These are phyloP conservation scores for Platorchestia sp. DNA, from an alignment of 1,140 invertebrate genomes.

Conservation along the genomic window DNA sequence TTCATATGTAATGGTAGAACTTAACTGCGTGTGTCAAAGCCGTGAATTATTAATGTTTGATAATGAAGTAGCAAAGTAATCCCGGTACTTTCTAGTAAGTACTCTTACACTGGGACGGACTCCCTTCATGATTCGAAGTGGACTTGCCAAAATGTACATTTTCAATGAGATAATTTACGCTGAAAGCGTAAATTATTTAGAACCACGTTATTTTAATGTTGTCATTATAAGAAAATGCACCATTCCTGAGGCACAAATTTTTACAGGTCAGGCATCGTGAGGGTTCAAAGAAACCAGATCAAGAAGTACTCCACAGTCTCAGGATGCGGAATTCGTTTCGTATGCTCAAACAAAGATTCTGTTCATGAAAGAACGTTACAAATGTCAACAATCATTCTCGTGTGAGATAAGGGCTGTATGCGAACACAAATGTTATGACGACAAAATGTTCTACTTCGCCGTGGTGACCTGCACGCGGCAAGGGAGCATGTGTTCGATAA, in stretches of 20 bases:
- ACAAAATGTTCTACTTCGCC: neutral
- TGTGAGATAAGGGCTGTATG: neutral
- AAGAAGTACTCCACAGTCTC: too few species aligned
- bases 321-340: neutral
- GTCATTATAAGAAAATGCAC: neutral
- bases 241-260: neutral
- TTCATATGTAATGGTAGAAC: neutral
- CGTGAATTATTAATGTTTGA: neutral
- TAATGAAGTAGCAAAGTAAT: neutral
- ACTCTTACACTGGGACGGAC: neutral
- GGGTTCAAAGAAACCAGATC: neutral
- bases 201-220: too few species aligned
- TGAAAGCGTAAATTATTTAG: too few species aligned
- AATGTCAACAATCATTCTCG: neutral
- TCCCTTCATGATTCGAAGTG: neutral
- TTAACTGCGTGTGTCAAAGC: neutral
- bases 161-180: too few species aligned
- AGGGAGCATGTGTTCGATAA: neutral
- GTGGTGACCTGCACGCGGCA: neutral
- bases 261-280: neutral
- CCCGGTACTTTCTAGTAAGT: neutral
- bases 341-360: neutral
- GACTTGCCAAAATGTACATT: neutral
- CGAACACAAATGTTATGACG: neutral
- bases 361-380: neutral